phyloP scores from a whole-genome alignment of 92 coral and sea anemone genomes.

The Phenganax subtilis region DNA sequence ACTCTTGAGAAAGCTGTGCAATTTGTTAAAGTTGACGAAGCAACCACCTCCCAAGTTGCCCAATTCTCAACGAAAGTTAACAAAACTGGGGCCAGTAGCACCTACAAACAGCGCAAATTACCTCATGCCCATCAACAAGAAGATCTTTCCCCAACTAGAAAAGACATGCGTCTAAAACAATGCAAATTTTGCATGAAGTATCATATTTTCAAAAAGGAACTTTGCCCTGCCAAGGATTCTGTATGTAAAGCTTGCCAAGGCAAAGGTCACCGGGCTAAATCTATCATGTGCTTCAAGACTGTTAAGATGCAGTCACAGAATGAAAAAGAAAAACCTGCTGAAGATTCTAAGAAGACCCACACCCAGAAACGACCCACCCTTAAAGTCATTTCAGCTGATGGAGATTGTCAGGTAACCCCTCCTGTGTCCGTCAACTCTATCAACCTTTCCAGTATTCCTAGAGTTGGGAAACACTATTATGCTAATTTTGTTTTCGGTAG shows the following conservation, averaged over 20 bases:
- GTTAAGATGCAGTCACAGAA: background rate
- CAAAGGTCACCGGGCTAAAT: conserved; percentile 42
- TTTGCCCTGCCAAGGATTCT: conserved; percentile 26
- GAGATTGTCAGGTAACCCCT: background rate
- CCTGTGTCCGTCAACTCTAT: conserved; percentile 32
- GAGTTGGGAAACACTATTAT: conserved; percentile 31
- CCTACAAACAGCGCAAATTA: background rate
- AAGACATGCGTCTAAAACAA: background rate
- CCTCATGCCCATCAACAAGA: background rate
- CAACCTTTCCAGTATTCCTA: conserved; percentile 31
- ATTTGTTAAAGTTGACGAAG: conserved; percentile 31
- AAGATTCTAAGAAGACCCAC: background rate
- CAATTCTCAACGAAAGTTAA: conserved; percentile 6
- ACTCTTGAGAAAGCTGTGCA: conserved; percentile 42
- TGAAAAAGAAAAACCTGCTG: conserved; percentile 23
- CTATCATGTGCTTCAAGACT: conserved; percentile 20
- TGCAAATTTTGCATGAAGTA: conserved; percentile 24
- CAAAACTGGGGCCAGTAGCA: conserved; percentile 1
- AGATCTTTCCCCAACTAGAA: background rate
- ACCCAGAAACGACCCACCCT: background rate
- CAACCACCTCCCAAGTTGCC: conserved; percentile 16
- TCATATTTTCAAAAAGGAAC: conserved; percentile 29
- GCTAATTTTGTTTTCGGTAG: conserved; percentile 30
- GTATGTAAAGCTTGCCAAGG: conserved; percentile 10
- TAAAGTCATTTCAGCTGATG: conserved; percentile 26